Evolutionary conservation across 2,797 vertebrate genomes (phyloP), one percentile per base, ranked within the genome.

Genomic region (Phrynocephalus forsythii): DNA sequence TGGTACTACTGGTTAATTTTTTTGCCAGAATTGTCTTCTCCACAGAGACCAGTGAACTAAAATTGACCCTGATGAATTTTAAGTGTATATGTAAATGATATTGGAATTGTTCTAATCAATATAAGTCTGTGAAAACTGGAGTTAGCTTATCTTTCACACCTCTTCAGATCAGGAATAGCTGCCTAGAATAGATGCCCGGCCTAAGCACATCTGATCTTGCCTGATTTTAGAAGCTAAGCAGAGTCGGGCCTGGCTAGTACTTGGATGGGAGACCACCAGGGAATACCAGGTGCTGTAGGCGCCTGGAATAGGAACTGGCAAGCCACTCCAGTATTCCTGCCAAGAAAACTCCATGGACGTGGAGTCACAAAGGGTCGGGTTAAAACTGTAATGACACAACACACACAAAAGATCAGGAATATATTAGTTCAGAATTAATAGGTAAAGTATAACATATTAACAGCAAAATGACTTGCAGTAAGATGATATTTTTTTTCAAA

Each of bases 91-190:
- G 5, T 30, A 33, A 56, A 50, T 69, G 3, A 18, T 50, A 24
- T 72, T 72, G 13, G 9, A 87, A 71, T 78, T 73, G 22, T 60
- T 83, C 73, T 73, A 78, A 24, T 83, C 24, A 77, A 69, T 38
- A 68, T 77, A 50, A 13, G 52, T 52, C 24, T 83, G 33, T 67
- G 16, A 77, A 87, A 87, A 48, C 33, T 78, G 13, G 15, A 60
- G 24, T 72, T 80, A 20, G 48, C 78, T 56, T 28, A 22, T 86
- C 18, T n/a, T 75, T 72, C 68, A 80, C 52, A 86, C 60, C 44
- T n/a, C 56, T 7, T 38, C 33, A 44, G 38, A 44, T 44, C 38
- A 44, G 38, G 38, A 44, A 44, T 44, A 44, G 38, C 3, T 44
- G 38, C 38, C 38, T 44, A 5, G 38, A 44, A 44, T 44, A 44